Evolutionary conservation across 2,888 invertebrate species (phyloP).

Genomic region (Pycnomerus fuliginosus): DNA sequence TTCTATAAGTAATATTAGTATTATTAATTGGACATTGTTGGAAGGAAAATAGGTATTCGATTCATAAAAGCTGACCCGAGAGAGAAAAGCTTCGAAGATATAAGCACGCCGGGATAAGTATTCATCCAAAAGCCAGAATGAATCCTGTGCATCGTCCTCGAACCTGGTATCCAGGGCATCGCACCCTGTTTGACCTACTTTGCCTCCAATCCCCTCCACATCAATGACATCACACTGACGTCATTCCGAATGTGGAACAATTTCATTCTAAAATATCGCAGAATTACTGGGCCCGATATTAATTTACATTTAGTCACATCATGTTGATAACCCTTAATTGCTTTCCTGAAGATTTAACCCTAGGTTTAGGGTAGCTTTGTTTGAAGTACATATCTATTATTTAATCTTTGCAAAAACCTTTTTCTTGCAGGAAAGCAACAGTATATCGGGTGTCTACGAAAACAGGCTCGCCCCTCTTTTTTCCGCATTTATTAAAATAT

Average conservation of each 20-base stretch:
- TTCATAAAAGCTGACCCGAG: slow-evolving; percentile 22
- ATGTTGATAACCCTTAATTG: no score
- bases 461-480: no score
- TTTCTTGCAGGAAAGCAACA: no score
- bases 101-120: slow-evolving; percentile 22
- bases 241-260: slow-evolving; percentile 59
- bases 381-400: no score
- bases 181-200: slow-evolving; percentile 69
- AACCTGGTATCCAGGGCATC: slow-evolving; percentile 58
- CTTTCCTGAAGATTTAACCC: slow-evolving; percentile 2
- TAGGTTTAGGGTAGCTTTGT: no score
- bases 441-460: no score
- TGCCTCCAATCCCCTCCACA: slow-evolving; percentile 54
- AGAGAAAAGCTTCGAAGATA: slow-evolving; percentile 21
- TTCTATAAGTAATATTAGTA: no score
- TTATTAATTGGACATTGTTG: no score
- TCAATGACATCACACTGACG: slow-evolving; percentile 57
- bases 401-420: no score
- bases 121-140: slow-evolving; percentile 42
- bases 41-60: slow-evolving; percentile 16
- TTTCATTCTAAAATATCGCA: slow-evolving; percentile 66
- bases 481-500: no score
- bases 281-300: slow-evolving; percentile 31
- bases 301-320: slow-evolving; percentile 23
- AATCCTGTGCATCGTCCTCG: slow-evolving; percentile 49